Base-by-base conservation (phyloP, 92 coral and sea anemone species). In the Epizoanthus stellaris region DNA sequence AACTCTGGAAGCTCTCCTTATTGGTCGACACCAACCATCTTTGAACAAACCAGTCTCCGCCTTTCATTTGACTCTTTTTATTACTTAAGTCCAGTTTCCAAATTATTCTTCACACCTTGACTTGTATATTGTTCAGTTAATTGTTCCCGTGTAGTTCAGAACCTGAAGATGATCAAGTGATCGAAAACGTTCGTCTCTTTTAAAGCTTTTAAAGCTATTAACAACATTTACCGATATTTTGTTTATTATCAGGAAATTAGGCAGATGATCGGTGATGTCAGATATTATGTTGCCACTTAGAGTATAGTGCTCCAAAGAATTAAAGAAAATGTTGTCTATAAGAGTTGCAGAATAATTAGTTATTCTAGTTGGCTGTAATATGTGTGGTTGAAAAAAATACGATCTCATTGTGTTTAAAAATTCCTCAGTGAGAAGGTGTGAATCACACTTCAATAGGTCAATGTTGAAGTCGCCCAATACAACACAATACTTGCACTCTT, bases 281-380 rank as follows among this genome's bases (percentile, higher is more conserved):
- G 39, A 69, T 25, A 89, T 30, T 39, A 77, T 69, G 62, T 89
- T 89, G 10, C 89, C 86, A 85, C 92, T 89, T 9, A 83, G 65
- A 59, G 70, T 75, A 14, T 85, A 19, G 67, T 85, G 70, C 19
- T 85, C 89, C 17, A 85, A 53, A 16, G 92, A 79, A 71, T 77
- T 85, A 58, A 89, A 85, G 54, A 85, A 89, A 76, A 89, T 89
- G 58, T 90, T 90, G 30, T 87, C 90, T 21, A 89, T 86, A 23
- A 23, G 25, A 23, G 25, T 23, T 23, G 25, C 25, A 23, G 25
- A 23, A 23, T 13, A 89, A 43, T 89, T 57, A 16, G 90, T 86
- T 16, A 89, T 71, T 74, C 77, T 69, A 49, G 86, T 86, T 15
- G 87, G 93, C 59, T 67, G 75, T 40, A 80, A 40, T 19, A 91